A percentile compares a stretch with the other conserved stretches of the same genome.
Conservation (phyloP, 1,140 invertebrate species). For the Caenorhabditis latens region DNA sequence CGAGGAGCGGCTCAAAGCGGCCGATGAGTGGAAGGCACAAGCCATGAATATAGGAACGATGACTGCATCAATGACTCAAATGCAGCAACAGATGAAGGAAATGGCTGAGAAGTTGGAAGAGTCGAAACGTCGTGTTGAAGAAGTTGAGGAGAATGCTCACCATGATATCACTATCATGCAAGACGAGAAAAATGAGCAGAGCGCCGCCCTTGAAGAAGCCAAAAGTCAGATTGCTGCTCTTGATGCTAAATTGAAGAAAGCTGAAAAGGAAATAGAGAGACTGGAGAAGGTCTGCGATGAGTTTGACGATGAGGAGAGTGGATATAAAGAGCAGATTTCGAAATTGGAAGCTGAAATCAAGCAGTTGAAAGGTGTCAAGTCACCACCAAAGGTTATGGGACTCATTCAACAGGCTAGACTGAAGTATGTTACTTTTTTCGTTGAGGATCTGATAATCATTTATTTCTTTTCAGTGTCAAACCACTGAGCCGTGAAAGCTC, state of each 20-base stretch:
- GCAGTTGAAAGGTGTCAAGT: constrained; percentile 21
- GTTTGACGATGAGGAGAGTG: background rate
- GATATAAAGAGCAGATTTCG: background rate
- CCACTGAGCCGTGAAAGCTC: constrained; percentile 23
- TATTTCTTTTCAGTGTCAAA: background rate
- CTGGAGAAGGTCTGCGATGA: constrained; percentile 14
- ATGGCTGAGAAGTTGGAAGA: background rate
- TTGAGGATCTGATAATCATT: background rate
- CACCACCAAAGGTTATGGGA: background rate
- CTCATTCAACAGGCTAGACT: constrained; percentile 39
- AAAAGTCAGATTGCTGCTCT: background rate
- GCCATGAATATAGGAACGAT: background rate
- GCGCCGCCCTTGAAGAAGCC: background rate
- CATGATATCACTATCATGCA: constrained; percentile 28
- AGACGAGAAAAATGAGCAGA: constrained; percentile 32
- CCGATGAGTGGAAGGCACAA: background rate
- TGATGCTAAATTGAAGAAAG: background rate
- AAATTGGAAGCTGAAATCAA: background rate
- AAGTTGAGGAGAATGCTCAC: constrained; percentile 17
- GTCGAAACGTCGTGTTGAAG: background rate
- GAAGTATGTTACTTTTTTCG: background rate
- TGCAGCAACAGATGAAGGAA: constrained; percentile 10
- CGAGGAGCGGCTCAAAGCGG: background rate
- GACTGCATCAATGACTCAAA: background rate
- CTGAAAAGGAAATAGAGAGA: background rate